These are phyloP conservation scores for Actinia equina DNA, from an alignment of 64 coral and sea anemone species.

Conservation along the genomic window DNA sequence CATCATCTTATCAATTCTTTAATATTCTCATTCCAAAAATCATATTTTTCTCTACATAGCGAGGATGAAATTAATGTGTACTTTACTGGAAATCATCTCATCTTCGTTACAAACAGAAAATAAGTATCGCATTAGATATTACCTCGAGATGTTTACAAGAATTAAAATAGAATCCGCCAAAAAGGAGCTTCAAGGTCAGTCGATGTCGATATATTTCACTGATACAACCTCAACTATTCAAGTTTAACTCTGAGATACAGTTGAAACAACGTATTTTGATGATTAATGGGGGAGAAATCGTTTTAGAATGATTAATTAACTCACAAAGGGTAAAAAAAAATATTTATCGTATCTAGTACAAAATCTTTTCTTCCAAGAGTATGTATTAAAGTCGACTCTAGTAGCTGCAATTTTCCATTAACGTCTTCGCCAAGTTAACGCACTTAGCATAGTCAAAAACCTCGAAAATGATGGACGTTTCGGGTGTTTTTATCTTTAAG, in stretches of 20 bases:
- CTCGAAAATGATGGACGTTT: not conserved
- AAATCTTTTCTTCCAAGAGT: not conserved
- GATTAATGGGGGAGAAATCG: not conserved
- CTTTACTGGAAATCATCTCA: not conserved
- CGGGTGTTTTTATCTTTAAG: not conserved
- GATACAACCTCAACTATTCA: not conserved
- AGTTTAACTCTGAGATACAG: not conserved
- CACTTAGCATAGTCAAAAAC: not conserved
- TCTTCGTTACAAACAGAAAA: not conserved
- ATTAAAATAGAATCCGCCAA: not conserved
- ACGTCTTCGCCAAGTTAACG: not conserved
- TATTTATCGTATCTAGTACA: not conserved
- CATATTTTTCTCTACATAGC: not conserved
- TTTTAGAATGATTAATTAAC: not conserved
- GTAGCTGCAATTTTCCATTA: not conserved
- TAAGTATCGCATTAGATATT: not conserved
- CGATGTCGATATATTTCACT: not conserved
- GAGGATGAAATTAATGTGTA: not conserved
- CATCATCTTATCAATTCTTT: too few relatives aligned
- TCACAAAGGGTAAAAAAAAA: not conserved
- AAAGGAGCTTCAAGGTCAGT: not conserved
- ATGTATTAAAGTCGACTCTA: not conserved
- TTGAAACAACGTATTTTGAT: not conserved
- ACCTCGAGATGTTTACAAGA: not conserved
- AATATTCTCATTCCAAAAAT: not conserved